Evolutionary conservation across 2,888 invertebrate genomes (phyloP), one percentile per base, ranked within the genome.

Genomic region (Apodemia hepburni): DNA sequence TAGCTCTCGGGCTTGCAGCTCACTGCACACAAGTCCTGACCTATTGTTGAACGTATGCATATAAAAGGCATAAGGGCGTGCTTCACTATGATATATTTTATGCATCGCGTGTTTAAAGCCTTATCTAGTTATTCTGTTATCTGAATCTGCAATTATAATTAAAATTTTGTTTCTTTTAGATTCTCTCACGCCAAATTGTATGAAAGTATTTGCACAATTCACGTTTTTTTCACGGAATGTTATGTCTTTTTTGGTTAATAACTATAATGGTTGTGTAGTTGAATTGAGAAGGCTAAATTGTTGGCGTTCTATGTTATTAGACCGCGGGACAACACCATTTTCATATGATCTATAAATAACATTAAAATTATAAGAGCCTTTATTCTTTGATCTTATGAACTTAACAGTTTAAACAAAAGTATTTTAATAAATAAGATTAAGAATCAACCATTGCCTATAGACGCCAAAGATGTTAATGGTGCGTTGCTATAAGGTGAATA

Each of bases 1-100:
- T 69, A 68, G 67, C 64, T 62, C 66, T 66, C 62, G 5, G 57
- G 51, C 62, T 65, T 68, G 64, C 68, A 35, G 60, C 60, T 62
- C 63, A 66, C 54, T 64, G 67, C 66, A 64, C 64, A 62, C 64
- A 29, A 60, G 66, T 49, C 61, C 63, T 63, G 65, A 58, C 63
- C 63, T 63, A 63, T 63, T 65, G 61, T 59, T 42, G 58, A 57
- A 58, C 59, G 60, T 47, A 33, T 61, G 58, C 33, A 59, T 59
- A 45, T 59, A 38, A 59, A 35, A 58, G 18, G 45, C 15, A 45
- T 54, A 61, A 54, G 54, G 54, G 54, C 27, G 54, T 54, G 54
- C 54, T 54, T 27, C 54, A 54, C 54, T 54, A 29, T 61, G 42
- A 58, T 61, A 61, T 61, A 61, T 61, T 61, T 58, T 61, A 61